phyloP scores from a whole-genome alignment of 37 sponge, comb jelly and placozoan genomes.

The Agelas oroides region DNA sequence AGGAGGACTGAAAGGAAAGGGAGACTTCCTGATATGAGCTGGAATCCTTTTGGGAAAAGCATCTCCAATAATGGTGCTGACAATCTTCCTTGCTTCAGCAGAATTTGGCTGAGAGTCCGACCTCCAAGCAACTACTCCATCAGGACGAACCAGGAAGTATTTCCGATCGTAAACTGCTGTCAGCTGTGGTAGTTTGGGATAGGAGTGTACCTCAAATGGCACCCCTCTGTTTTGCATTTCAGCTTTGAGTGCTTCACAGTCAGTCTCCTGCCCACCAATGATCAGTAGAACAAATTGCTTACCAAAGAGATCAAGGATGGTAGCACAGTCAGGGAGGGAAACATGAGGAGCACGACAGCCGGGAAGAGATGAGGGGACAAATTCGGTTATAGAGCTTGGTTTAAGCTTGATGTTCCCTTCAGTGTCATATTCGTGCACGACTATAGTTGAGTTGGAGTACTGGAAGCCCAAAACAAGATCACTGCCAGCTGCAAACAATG shows the following conservation, averaged over 20 bases:
- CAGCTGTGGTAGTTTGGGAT: slow-evolving; percentile 45
- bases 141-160: slow-evolving; percentile 83
- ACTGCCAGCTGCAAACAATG: too few relatives aligned
- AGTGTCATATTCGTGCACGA: slow-evolving; percentile 49
- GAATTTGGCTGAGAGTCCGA: slow-evolving; percentile 65
- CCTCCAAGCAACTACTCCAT: slow-evolving; percentile 78
- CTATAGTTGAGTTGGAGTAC: too few relatives aligned
- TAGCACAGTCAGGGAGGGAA: too few relatives aligned
- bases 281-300: slow-evolving; percentile 59
- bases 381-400: neutral
- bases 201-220: slow-evolving; percentile 26
- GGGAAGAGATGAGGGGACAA: slow-evolving; percentile 34
- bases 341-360: too few relatives aligned
- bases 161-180: slow-evolving; percentile 53
- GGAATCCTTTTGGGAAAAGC: slow-evolving; percentile 6
- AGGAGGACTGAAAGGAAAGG: too few relatives aligned
- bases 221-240: slow-evolving; percentile 35
- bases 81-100: slow-evolving; percentile 39
- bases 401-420: neutral
- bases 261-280: slow-evolving; percentile 61
- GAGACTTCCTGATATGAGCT: too few relatives aligned
- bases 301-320: too few relatives aligned
- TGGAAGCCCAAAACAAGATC: too few relatives aligned
- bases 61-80: slow-evolving; percentile 43
- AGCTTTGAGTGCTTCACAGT: slow-evolving; percentile 52